Percentiles rank a stretch among this genome's conserved stretches.
Evolutionary conservation across 2,888 invertebrate species (phyloP).

Genomic region (Limenitis camilla): DNA sequence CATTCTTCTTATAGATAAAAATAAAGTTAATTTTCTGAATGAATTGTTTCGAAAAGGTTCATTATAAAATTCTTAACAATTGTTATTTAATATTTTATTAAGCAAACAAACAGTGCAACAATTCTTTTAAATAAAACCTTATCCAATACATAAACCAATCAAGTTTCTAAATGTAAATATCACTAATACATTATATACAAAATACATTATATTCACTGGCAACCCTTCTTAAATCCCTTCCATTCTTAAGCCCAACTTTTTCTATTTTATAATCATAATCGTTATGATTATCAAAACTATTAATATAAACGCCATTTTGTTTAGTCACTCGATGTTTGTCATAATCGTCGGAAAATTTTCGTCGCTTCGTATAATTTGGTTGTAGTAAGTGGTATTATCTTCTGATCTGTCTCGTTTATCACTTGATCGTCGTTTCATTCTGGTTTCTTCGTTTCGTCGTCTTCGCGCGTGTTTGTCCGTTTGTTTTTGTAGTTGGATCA

Average conservation of each 20-base stretch:
- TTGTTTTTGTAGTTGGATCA: slow-evolving; percentile 86
- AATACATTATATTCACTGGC: slow-evolving; percentile 66
- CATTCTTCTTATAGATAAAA: no score
- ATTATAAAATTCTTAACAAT: no score
- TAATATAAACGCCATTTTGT: slow-evolving; percentile 67
- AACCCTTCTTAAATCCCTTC: slow-evolving; percentile 50
- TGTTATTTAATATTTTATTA: no score
- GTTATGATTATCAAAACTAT: slow-evolving; percentile 48
- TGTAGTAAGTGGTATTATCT: slow-evolving; percentile 68
- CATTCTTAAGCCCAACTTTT: slow-evolving; percentile 29
- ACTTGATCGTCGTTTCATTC: slow-evolving; percentile 33
- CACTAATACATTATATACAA: no score
- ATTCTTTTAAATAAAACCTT: no score
- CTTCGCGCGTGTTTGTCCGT: slow-evolving; percentile 36
- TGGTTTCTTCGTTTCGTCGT: slow-evolving; percentile 25
- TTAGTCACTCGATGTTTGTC: slow-evolving; percentile 51
- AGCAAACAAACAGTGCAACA: no score
- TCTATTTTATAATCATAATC: slow-evolving; percentile 41
- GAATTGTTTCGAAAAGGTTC: no score
- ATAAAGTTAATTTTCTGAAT: no score
- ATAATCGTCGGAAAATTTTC: slow-evolving; percentile 54
- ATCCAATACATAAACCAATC: no score
- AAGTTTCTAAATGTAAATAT: no score
- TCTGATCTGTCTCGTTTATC: slow-evolving; percentile 66
- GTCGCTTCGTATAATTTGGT: slow-evolving; percentile 58